Conservation (phyloP, 2,888 invertebrate genomes). For the Campopleginae sp. region DNA sequence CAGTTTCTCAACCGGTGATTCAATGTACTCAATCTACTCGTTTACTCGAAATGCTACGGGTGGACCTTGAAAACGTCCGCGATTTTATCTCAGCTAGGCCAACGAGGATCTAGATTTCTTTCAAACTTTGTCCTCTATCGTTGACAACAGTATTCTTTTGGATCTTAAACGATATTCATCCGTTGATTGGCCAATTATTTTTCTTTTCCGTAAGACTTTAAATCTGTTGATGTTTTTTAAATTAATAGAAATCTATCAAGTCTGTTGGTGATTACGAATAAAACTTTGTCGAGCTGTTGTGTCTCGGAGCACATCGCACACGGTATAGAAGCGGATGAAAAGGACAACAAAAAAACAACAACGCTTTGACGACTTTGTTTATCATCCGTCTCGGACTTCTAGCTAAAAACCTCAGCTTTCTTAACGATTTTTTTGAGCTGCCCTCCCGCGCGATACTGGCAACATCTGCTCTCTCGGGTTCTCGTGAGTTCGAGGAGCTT, state of each 20-base stretch:
- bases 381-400: neutral
- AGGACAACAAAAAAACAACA: neutral
- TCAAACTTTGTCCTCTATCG: neutral
- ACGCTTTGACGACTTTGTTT: constrained; percentile 11
- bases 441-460: neutral
- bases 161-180: neutral
- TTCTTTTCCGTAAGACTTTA: neutral
- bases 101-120: neutral
- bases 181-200: neutral
- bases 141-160: neutral
- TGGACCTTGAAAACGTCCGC: constrained; percentile 34
- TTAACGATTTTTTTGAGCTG: constrained; percentile 22
- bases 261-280: neutral
- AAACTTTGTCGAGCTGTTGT: neutral
- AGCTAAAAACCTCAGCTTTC: constrained; percentile 13
- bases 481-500: constrained; percentile 32
- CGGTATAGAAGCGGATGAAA: neutral
- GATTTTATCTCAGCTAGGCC: neutral
- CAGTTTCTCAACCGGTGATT: constrained; percentile 31
- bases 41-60: constrained; percentile 41
- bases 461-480: constrained; percentile 51
- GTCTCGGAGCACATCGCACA: neutral
- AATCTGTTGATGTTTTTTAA: neutral
- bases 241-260: neutral
- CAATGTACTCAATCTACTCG: constrained; percentile 54